Percentiles rank a stretch among this genome's conserved stretches.
phyloP scores from a whole-genome alignment of 2,888 invertebrate species.

The Ennomos erosarius region DNA sequence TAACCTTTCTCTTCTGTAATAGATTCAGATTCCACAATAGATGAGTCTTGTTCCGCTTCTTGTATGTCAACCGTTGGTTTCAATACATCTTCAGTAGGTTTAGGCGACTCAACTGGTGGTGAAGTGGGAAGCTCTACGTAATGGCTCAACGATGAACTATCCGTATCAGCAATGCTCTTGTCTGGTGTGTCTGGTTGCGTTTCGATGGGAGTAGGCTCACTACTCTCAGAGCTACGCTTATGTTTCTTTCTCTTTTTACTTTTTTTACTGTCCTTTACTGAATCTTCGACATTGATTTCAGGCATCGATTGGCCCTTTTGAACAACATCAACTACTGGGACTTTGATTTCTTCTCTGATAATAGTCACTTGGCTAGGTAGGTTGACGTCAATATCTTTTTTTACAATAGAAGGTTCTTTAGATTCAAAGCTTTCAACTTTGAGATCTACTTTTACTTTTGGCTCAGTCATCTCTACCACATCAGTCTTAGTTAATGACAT shows the following conservation, averaged over 20 bases:
- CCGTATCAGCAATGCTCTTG: conserved; percentile 67
- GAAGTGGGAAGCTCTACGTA: conserved; percentile 76
- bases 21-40: conserved; percentile 71
- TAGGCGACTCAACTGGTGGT: conserved; percentile 78
- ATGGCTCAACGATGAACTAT: conserved; percentile 75
- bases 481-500: conserved; percentile 66
- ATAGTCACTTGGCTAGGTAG: conserved; percentile 66
- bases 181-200: conserved; percentile 59
- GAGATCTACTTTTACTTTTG: conserved; percentile 66
- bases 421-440: conserved; percentile 64
- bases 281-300: conserved; percentile 49
- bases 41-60: conserved; percentile 70
- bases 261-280: conserved; percentile 74
- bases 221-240: conserved; percentile 70
- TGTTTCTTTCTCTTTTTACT: conserved; percentile 88
- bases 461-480: conserved; percentile 51
- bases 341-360: conserved; percentile 47
- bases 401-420: conserved; percentile 58
- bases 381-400: conserved; percentile 69
- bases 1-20: conserved; percentile 87
- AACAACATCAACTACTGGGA: conserved; percentile 49
- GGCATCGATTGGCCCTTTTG: conserved; percentile 65
- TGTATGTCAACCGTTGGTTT: conserved; percentile 41
- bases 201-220: conserved; percentile 59
- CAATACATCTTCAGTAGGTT: conserved; percentile 58